Base-by-base conservation (phyloP, 2,797 vertebrate genomes). In the Tapera naevia region DNA sequence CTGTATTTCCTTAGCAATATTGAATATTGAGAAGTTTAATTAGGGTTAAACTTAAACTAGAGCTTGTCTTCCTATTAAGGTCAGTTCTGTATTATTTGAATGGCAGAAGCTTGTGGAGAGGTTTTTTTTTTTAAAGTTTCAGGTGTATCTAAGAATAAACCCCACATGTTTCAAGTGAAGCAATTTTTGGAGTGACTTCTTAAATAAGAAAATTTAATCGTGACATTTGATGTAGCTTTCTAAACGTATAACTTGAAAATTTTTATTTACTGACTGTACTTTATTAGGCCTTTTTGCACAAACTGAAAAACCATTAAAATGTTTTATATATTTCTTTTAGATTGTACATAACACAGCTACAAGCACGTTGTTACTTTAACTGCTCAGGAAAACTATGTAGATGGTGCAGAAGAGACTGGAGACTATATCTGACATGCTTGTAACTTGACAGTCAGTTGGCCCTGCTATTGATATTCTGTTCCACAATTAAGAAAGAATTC, bases 361-460 rank as follows among this genome's bases (percentile, higher is more conserved):
- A 64, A 66, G 14, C 16, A 17, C 4, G 0, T 67, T 74, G 10
- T 41, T 81, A 21, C 41, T 89, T 46, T 13, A 66, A 35, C 39
- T 86, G 37, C 57, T 79, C 84, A 37, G 43, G 17, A 53, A 85
- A 72, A 60, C 32, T 41, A 4, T 25, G 48, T 48, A 56, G 58
- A 57, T 94, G n/a, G 32, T 89, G 30, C 27, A 58, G 32, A 91
- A 70, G 24, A 74, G 30, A 30, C 80, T 87, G 75, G 66, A 79
- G 78, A 75, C 65, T 70, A 3, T 80, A 54, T 90, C 70, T 93
- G 80, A 56, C 62, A 73, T 4, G 1, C 45, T 76, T 62, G 54
- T 88, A 86, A 88, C 80, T 83, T 87, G 71, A 39, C 84, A 91
- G 61, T 75, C 48, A 67, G 53, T 91, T 80, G 61, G 50, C 65